These are phyloP conservation scores for Thermophis baileyi DNA, from an alignment of 2,113 vertebrate genomes.

Conservation along the genomic window DNA sequence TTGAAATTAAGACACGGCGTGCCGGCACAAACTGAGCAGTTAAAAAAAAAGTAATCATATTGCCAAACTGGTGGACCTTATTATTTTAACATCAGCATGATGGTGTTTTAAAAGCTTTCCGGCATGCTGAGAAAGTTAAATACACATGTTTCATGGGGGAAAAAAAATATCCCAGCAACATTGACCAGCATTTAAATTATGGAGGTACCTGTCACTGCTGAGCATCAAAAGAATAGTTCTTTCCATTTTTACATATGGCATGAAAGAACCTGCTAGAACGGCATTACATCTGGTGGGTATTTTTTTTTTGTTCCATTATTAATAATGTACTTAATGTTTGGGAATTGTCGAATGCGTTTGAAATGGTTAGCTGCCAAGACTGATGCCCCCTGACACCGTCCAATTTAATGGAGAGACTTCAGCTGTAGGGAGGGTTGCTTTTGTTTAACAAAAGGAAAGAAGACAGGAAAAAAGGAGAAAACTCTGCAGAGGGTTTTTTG, in stretches of 20 bases:
- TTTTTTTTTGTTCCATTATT: slow-evolving; percentile 48
- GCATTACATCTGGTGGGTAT: slow-evolving; percentile 51
- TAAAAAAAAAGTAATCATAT: slow-evolving; percentile 66
- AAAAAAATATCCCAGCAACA: not conserved
- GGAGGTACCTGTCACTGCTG: slow-evolving; percentile 53
- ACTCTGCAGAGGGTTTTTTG: not conserved
- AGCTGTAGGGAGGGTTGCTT: slow-evolving; percentile 45
- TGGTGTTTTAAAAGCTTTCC: slow-evolving; percentile 65
- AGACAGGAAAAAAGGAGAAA: not conserved
- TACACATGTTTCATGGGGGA: slow-evolving; percentile 45
- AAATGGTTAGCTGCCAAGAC: slow-evolving; percentile 28
- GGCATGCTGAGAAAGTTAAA: slow-evolving; percentile 68
- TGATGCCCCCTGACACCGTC: slow-evolving; percentile 30
- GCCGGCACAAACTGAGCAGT: slow-evolving; percentile 55
- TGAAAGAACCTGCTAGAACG: slow-evolving; percentile 52
- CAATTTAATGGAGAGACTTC: slow-evolving; percentile 42
- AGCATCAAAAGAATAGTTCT: slow-evolving; percentile 50
- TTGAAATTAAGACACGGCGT: slow-evolving; percentile 55
- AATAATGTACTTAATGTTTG: slow-evolving; percentile 51
- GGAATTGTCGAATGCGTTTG: slow-evolving; percentile 56
- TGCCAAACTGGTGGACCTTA: slow-evolving; percentile 62
- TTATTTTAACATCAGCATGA: slow-evolving; percentile 70
- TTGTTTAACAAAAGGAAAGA: slow-evolving; percentile 43
- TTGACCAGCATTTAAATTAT: slow-evolving; percentile 63
- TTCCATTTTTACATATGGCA: slow-evolving; percentile 57